phyloP scores from a whole-genome alignment of 2,888 invertebrate species.

The Tineola bisselliella region DNA sequence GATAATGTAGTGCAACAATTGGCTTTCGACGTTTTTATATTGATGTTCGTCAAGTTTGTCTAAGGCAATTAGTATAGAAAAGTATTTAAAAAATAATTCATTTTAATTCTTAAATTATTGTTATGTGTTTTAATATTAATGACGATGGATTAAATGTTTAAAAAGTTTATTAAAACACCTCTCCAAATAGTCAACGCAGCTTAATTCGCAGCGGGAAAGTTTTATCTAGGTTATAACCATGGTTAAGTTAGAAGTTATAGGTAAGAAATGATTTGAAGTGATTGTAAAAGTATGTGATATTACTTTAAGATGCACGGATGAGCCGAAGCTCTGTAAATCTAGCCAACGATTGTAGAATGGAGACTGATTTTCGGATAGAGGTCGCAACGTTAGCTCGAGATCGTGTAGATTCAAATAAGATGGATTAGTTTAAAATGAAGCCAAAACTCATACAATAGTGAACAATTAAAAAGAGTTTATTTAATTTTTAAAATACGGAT shows the following conservation, averaged over 20 bases:
- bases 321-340: slow-evolving; percentile 30
- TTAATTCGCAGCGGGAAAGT: slow-evolving; percentile 6
- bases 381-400: slow-evolving; percentile 50
- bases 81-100: slow-evolving; percentile 3
- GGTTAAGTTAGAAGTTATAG: slow-evolving; percentile 6
- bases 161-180: neutral
- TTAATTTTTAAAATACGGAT: slow-evolving; percentile 65
- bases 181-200: neutral
- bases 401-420: slow-evolving; percentile 28
- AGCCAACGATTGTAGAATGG: slow-evolving; percentile 51
- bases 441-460: slow-evolving; percentile 62
- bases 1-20: neutral
- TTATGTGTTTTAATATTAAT: neutral
- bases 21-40: neutral
- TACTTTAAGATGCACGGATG: slow-evolving; percentile 43
- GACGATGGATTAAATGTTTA: slow-evolving; percentile 8
- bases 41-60: neutral
- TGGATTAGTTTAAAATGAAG: slow-evolving; percentile 22
- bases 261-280: slow-evolving; percentile 29
- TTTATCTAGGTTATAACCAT: slow-evolving; percentile 5
- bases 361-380: slow-evolving; percentile 66
- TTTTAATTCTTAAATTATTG: neutral
- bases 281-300: slow-evolving; percentile 60
- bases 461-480: slow-evolving; percentile 62
- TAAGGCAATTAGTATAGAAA: neutral